Conservation (phyloP, 2,113 vertebrate species). For the Cichladusa arquata region DNA sequence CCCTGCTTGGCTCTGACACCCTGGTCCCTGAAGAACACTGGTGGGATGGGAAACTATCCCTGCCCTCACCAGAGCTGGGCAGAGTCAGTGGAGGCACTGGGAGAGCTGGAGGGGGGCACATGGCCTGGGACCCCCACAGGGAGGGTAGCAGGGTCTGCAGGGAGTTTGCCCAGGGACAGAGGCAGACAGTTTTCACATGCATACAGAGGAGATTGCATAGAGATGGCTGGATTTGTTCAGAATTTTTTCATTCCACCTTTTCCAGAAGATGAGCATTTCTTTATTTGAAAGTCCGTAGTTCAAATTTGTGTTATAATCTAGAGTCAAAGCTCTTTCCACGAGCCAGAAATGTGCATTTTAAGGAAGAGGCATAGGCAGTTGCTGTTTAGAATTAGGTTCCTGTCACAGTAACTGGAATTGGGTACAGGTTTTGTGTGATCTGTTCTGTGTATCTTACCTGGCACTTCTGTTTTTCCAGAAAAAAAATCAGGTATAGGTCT, state of each 20-base stretch:
- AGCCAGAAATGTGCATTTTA: background rate
- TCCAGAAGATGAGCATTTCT: background rate
- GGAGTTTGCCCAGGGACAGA: background rate
- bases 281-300: background rate
- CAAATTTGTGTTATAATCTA: background rate
- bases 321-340: background rate
- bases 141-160: fast-evolving
- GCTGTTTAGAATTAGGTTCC: background rate
- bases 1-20: background rate
- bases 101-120: fast-evolving
- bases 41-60: fast-evolving
- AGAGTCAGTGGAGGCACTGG: too few species aligned
- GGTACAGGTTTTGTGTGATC: background rate
- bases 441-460: background rate
- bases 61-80: background rate
- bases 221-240: background rate
- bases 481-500: background rate
- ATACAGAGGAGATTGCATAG: background rate
- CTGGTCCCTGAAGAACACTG: background rate
- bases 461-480: background rate
- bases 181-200: background rate
- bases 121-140: background rate
- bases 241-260: background rate
- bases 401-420: background rate
- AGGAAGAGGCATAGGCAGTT: background rate